A percentile compares a stretch with the other conserved stretches of the same genome.
Evolutionary conservation across 2,888 invertebrate genomes (phyloP).

Genomic region (Lomographa bimaculata): DNA sequence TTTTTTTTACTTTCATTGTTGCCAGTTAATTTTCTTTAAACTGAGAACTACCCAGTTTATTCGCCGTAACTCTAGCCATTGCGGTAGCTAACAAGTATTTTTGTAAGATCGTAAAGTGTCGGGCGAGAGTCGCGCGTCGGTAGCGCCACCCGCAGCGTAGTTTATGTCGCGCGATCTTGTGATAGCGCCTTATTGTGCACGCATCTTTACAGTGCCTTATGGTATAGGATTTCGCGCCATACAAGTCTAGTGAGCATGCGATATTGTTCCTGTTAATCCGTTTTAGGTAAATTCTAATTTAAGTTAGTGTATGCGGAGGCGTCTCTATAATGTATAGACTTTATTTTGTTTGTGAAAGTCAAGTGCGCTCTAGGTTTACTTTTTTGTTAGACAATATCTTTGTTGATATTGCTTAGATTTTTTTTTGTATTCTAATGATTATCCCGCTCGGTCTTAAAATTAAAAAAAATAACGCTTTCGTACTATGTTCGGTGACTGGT

Average conservation of each 20-base stretch:
- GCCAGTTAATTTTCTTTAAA: no score
- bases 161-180: conserved; percentile 69
- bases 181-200: conserved; percentile 61
- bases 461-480: no score
- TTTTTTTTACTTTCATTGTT: no score
- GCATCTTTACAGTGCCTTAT: conserved; percentile 50
- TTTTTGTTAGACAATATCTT: no score
- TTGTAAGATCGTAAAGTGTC: conserved; percentile 62
- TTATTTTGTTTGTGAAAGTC: no score
- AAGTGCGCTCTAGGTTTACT: no score
- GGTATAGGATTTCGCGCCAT: conserved; percentile 54
- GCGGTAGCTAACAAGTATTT: conserved; percentile 41
- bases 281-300: conserved; percentile 38
- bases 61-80: conserved; percentile 37
- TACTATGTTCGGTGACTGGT: no score
- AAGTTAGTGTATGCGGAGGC: conserved; percentile 2
- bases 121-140: conserved; percentile 44
- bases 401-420: neutral
- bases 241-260: conserved; percentile 41
- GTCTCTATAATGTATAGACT: no score
- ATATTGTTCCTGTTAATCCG: conserved; percentile 38
- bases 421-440: neutral
- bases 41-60: conserved; percentile 19
- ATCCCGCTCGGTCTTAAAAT: no score
- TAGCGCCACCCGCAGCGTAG: conserved; percentile 75